Base-by-base conservation (phyloP, 2,113 vertebrate species). In the Gorilla gorilla region DNA sequence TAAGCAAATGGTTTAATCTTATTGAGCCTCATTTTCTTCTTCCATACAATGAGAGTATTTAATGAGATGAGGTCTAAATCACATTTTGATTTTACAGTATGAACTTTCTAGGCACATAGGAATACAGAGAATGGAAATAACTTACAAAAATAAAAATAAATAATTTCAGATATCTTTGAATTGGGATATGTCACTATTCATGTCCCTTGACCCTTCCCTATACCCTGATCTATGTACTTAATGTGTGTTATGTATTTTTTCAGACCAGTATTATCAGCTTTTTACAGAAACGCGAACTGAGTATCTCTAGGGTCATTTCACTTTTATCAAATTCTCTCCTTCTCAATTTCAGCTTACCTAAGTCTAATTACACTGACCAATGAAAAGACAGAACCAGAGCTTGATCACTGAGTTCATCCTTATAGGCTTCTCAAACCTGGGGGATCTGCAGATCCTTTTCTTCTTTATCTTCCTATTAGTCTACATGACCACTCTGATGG, bases 381-480 rank as follows among this genome's bases (percentile, higher is more conserved):
- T 97, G 91, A 94, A 27, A 79, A 93, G 48, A 30, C 75, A 89
- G 25, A 97, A 97, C 75, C 92, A 78, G 18, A 97, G 86, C 9
- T 5, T 8, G 3, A 66, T 97, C 55, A 84, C 57, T 0, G 93
- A 97, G 38, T 97, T 95, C 75, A 55, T 96, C 40, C 89, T 98
- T 6, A 18, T 79, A 23, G 90, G 97, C 5, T 98, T 98, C 70
- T 96, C 96, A 22, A 88, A 94, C 7, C 83, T 97, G 23, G 96
- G 52, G 6, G 22, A 94, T 30, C 48, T 97, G 4, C 96, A 97
- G 75, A 61, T 66, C 17, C 61, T 97, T 9, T 93, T 97, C 30
- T 97, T 98, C 80, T 55, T 94, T 66, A 11, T 93, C 35, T 98
- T 97, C 64, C 32, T 94, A 1, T 20, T 96, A 5, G 76, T 96